Evolutionary conservation across 2,888 invertebrate genomes (phyloP), one percentile per base, ranked within the genome.

Genomic region (Tillus elongatus): DNA sequence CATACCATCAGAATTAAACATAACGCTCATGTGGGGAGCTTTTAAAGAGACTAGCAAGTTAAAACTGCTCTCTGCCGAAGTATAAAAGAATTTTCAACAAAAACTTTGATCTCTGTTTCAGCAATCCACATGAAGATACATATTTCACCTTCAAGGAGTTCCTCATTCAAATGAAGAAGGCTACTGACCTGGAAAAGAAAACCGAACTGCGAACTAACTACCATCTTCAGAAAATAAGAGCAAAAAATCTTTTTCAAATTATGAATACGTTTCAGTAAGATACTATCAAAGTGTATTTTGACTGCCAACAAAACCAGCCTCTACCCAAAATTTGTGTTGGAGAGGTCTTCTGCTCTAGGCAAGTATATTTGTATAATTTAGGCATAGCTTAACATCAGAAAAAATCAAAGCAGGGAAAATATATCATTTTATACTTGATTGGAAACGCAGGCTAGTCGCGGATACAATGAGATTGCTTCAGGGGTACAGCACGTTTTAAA

Each of bases 281-380:
- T 19, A 19, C 12, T 8, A 10, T 32, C 9, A 14, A 32, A 13
- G 14, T 32, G 6, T 10, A 6, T 32, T 32, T 32, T 14, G 32
- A 32, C 10, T 13, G 12, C 32, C 14, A 32, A 13, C 32, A 32
- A 10, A 32, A 32, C 13, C 32, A 32, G 15, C 32, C 32, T 12
- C 12, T 32, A 6, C 32, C 32, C 8, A 32, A 32, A 32, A 10
- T 32, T 4, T 32, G 12, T 9, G 14, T 32, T 11, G 32, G 32
- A 12, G 32, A 32, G 15, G 32, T 32, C 9, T 32, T 32, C 14
- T 32, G 9, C 13, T 32, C 14, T 12, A 32, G 32, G 10, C 32
- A 32, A 14, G 15, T 32, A 4, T 32, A 13, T 10, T 13, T 32
- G 8, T 32, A 32, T 13, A 32, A 32, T 32, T 14, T 32, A 8